A percentile compares a stretch with the other conserved stretches of the same genome.
Conservation (phyloP, 2,888 invertebrate genomes). For the Mimas tiliae region DNA sequence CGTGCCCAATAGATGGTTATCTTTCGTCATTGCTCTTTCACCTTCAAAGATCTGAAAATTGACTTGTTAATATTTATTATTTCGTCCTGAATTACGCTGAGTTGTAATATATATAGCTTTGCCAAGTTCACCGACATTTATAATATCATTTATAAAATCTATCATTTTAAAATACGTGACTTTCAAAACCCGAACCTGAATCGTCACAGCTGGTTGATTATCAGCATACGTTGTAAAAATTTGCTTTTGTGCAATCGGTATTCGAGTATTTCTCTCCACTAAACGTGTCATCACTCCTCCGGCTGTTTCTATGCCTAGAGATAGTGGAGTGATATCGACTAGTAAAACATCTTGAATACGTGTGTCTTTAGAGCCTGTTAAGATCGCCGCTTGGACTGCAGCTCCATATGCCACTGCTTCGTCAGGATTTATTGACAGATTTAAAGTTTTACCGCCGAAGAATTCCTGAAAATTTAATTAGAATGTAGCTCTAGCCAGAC, state of each 20-base stretch:
- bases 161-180: background rate
- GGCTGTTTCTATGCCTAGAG: conserved; percentile 92
- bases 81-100: background rate
- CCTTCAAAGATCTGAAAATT: conserved; percentile 89
- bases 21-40: conserved; percentile 95
- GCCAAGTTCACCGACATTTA: too few species aligned
- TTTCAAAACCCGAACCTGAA: conserved; percentile 85
- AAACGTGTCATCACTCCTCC: conserved; percentile 94
- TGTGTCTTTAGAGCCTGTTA: conserved; percentile 87
- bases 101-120: too few species aligned
- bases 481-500: background rate
- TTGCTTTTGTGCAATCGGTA: conserved; percentile 91
- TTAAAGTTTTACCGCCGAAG: conserved; percentile 92
- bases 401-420: conserved; percentile 97
- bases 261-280: conserved; percentile 92
- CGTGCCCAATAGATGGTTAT: conserved; percentile 93
- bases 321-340: conserved; percentile 91
- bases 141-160: too few species aligned
- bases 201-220: conserved; percentile 95
- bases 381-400: conserved; percentile 96
- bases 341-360: conserved; percentile 93
- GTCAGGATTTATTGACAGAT: conserved; percentile 96
- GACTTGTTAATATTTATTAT: background rate
- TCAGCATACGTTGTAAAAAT: conserved; percentile 96
- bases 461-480: conserved; percentile 81